Conservation (phyloP, 2,113 vertebrate genomes). For the Bothrops jararaca region DNA sequence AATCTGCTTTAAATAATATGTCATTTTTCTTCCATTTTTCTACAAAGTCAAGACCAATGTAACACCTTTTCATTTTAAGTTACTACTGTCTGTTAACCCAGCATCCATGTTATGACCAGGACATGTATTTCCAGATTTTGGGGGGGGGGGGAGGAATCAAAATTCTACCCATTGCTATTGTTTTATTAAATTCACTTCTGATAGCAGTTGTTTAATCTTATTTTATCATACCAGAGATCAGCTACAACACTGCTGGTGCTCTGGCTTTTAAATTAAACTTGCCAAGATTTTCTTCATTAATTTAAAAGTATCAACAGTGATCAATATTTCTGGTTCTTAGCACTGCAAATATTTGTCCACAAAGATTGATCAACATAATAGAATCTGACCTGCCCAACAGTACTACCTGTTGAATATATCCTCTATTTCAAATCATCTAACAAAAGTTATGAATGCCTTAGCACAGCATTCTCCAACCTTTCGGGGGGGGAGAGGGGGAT, state of each 20-base stretch:
- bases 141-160: not conserved
- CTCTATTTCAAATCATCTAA: not conserved
- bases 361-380: slow-evolving; percentile 2
- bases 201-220: not conserved
- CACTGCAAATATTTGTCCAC: not conserved
- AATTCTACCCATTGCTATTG: not conserved
- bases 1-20: not conserved
- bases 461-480: not conserved
- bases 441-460: not conserved
- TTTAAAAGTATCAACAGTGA: not conserved
- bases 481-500: too few species aligned
- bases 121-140: not conserved
- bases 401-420: not conserved
- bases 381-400: not conserved
- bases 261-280: not conserved
- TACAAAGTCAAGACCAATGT: not conserved
- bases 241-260: not conserved
- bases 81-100: not conserved
- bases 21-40: not conserved
- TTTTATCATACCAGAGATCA: not conserved
- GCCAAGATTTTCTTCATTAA: not conserved
- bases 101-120: not conserved
- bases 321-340: not conserved
- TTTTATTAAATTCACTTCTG: slow-evolving; percentile 1
- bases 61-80: not conserved